A percentile compares a stretch with the other conserved stretches of the same genome.
phyloP scores from a whole-genome alignment of 2,113 vertebrate species.

The Phylloscopus trochiloides region DNA sequence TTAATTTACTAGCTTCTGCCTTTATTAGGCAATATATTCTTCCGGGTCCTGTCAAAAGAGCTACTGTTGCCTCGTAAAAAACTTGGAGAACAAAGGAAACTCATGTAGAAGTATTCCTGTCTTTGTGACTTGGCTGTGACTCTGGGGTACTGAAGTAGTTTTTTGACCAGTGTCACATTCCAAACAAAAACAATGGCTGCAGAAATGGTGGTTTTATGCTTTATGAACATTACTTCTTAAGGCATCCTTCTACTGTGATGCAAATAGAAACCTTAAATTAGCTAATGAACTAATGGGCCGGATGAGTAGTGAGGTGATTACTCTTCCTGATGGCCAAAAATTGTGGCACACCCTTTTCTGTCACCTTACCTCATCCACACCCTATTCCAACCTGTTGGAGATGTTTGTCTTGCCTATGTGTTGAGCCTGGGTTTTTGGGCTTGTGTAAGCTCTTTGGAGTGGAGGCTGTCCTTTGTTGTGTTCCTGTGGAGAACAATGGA shows the following conservation, averaged over 20 bases:
- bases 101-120: background rate
- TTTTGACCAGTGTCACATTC: background rate
- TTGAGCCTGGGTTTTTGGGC: background rate
- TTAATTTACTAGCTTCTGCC: background rate
- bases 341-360: constrained; percentile 48
- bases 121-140: fast-evolving
- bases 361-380: constrained; percentile 25
- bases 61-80: background rate
- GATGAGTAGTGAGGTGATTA: constrained; percentile 37
- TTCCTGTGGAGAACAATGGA: background rate
- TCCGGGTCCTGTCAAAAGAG: background rate
- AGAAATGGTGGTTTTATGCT: background rate
- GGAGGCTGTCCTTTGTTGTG: background rate
- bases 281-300: background rate
- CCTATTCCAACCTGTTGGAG: constrained; percentile 17
- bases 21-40: background rate
- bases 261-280: constrained; percentile 40
- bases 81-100: background rate
- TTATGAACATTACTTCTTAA: background rate
- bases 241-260: constrained; percentile 26
- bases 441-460: background rate
- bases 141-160: background rate
- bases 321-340: constrained; percentile 33
- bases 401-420: background rate
- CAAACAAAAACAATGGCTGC: background rate